Evolutionary conservation across 2,888 invertebrate species (phyloP).

Genomic region (Meteorus cinctellus): DNA sequence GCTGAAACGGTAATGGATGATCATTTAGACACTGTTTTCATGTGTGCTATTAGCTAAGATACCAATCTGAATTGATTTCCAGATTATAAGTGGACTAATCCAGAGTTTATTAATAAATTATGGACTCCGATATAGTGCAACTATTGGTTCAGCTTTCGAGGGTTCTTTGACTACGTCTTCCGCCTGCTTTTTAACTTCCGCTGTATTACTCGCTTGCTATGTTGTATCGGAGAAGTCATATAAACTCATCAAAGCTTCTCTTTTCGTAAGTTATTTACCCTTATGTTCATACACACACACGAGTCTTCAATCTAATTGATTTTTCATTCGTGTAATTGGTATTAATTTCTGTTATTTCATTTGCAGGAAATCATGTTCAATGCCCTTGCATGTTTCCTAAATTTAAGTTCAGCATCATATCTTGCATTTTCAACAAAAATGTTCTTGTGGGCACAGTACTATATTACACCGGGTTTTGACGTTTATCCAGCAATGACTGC

Average conservation of each 20-base stretch:
- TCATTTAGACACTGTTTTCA: not conserved
- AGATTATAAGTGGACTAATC: slow-evolving; percentile 87
- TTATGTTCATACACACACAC: not conserved
- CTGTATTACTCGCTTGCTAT: slow-evolving; percentile 84
- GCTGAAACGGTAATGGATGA: slow-evolving; percentile 81
- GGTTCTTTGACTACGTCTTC: slow-evolving; percentile 87
- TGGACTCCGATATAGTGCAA: slow-evolving; percentile 82
- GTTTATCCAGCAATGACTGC: slow-evolving; percentile 93
- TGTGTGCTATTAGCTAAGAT: slow-evolving; percentile 3
- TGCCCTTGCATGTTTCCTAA: slow-evolving; percentile 83
- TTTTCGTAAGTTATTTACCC: slow-evolving; percentile 82
- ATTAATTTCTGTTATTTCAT: slow-evolving; percentile 40
- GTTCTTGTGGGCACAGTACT: slow-evolving; percentile 84
- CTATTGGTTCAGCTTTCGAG: slow-evolving; percentile 86
- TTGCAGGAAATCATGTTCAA: slow-evolving; percentile 88
- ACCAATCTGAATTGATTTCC: slow-evolving; percentile 50
- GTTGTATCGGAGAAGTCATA: slow-evolving; percentile 86
- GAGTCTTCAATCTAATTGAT: not conserved
- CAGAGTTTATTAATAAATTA: slow-evolving; percentile 87
- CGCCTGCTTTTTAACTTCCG: slow-evolving; percentile 86
- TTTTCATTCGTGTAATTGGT: not conserved
- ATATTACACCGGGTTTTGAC: slow-evolving; percentile 83
- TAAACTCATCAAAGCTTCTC: slow-evolving; percentile 84
- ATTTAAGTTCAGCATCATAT: slow-evolving; percentile 86
- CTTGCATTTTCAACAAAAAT: slow-evolving; percentile 86